phyloP scores from a whole-genome alignment of 2,113 vertebrate genomes.

The Condylura cristata region DNA sequence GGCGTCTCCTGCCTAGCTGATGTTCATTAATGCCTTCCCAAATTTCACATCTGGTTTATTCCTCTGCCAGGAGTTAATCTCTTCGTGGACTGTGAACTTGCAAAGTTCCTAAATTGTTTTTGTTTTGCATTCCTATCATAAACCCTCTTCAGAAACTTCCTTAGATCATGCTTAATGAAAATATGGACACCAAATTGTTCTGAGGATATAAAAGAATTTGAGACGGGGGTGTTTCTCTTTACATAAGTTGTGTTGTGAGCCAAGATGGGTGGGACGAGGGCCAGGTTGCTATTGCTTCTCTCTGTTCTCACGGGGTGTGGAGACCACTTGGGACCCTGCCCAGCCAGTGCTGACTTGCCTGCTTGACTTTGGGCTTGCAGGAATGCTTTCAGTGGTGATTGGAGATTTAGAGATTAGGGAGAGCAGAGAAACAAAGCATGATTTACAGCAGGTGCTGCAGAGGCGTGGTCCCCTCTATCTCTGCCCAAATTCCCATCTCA shows the following conservation, averaged over 20 bases:
- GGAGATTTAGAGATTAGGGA: conserved; percentile 38
- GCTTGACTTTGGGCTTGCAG: neutral
- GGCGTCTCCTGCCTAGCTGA: neutral
- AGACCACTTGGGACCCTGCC: neutral
- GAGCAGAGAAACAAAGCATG: conserved; percentile 40
- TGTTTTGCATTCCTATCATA: neutral
- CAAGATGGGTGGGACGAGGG: neutral
- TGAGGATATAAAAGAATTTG: neutral
- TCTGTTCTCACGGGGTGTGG: neutral
- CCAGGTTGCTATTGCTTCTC: neutral
- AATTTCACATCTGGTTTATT: neutral
- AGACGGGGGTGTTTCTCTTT: neutral
- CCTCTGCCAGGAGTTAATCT: neutral
- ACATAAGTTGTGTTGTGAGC: fast-evolving
- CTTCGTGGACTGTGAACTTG: neutral
- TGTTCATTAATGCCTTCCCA: neutral
- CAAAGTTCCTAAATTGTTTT: neutral
- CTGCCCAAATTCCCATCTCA: neutral
- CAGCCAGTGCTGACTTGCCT: conserved; percentile 43
- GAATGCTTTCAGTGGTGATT: neutral
- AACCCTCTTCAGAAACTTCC: neutral
- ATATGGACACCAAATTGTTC: neutral
- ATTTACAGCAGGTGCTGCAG: neutral
- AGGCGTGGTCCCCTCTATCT: neutral
- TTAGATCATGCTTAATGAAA: neutral